Evolutionary conservation across 1,140 invertebrate species (phyloP), one percentile per base, ranked within the genome.

Genomic region (Dendroctonus valens): DNA sequence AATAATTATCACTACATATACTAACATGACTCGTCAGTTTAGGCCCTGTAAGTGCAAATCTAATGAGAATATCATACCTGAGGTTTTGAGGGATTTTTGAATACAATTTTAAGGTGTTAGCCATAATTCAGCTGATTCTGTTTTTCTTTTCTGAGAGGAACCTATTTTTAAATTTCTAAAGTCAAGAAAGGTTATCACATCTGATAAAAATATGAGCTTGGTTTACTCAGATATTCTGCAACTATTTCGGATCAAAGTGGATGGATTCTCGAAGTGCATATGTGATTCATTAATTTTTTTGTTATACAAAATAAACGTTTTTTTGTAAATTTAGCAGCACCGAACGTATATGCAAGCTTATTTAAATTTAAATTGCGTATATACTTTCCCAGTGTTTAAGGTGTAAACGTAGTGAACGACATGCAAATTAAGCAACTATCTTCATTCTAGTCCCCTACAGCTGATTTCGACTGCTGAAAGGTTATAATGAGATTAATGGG

Each of bases 1-100:
- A 52, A 41, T 48, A 44, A 41, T n/a, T 52, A 48, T 59, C 39
- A 48, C 37, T 53, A 15, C 39, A 67, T 41, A 38, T n/a, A 51
- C 52, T 48, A 52, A 12, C 40, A 40, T 4, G 12, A 46, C 3
- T 11, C 42, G 37, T 15, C 14, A 52, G 50, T 12, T 15, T 26
- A 26, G 1, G 26, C 26, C 26, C 1, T 26, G 1, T 26, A 26
- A 26, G 26, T 26, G 26, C 26, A 26, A 26, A 26, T 26, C 12
- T 52, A 6, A 50, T 15, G 12, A 62, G 15, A 57, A 57, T n/a
- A 41, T 7, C 49, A 57, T 72, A 74, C 73, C 73, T 74, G 46
- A 74, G 14, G 67, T 70, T 74, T 67, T 69, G 65, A 26, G 73
- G 62, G 39, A 71, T 53, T 58, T 70, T 73, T n/a, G 67, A 69